Conservation (phyloP, 2,113 vertebrate genomes). For the Sturnus vulgaris region DNA sequence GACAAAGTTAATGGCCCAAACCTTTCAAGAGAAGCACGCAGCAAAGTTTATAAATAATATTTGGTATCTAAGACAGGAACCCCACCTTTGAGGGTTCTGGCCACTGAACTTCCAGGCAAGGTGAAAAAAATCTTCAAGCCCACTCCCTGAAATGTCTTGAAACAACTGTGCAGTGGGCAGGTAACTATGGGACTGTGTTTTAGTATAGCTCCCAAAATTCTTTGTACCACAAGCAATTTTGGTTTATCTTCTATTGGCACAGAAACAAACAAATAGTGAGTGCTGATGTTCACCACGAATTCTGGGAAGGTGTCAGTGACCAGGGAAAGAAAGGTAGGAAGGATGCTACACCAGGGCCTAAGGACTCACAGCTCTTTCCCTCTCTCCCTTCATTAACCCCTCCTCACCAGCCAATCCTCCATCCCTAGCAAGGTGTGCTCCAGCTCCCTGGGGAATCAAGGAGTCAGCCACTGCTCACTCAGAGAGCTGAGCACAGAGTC, state of each 20-base stretch:
- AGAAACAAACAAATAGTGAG: neutral
- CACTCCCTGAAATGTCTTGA: neutral
- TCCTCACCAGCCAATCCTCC: neutral
- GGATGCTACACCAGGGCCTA: neutral
- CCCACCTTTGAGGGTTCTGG: neutral
- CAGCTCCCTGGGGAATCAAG: fast-evolving
- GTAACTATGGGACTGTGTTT: neutral
- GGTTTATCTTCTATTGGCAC: neutral
- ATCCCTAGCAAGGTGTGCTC: neutral
- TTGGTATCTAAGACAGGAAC: neutral
- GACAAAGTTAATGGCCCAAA: neutral
- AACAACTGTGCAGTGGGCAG: neutral
- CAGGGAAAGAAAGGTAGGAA: neutral
- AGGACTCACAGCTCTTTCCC: neutral
- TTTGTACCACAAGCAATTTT: neutral
- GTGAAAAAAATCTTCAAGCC: neutral
- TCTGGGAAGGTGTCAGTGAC: neutral
- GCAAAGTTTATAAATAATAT: neutral
- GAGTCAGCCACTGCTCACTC: neutral
- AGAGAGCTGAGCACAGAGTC: neutral
- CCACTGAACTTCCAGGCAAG: neutral
- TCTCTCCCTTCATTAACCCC: neutral
- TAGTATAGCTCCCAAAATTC: neutral
- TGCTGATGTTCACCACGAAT: neutral
- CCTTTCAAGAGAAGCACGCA: neutral